phyloP scores from a whole-genome alignment of 2,888 invertebrate species.

The Chirona hameri region DNA sequence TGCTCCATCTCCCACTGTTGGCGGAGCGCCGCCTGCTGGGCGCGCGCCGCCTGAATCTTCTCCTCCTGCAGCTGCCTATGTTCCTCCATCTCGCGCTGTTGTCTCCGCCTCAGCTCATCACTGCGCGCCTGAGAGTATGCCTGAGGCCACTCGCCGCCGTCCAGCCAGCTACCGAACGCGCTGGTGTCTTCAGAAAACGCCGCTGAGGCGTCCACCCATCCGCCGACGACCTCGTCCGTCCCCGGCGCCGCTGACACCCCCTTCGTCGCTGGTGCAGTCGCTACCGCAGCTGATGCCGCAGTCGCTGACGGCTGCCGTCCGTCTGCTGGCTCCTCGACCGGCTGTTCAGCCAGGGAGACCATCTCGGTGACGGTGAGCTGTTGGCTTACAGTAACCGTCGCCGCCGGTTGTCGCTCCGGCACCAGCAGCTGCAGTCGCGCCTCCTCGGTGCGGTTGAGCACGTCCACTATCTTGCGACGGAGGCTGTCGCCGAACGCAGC shows the following conservation, averaged over 20 bases:
- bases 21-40: background rate
- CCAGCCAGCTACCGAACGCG: too few species aligned
- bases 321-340: background rate
- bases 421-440: background rate
- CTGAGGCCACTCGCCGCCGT: too few species aligned
- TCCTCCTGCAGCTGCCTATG: background rate
- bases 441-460: conserved; percentile 5
- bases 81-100: background rate
- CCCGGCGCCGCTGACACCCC: too few species aligned
- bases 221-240: too few species aligned
- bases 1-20: background rate
- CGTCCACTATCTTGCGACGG: conserved; percentile 12
- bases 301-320: background rate
- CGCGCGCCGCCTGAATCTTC: background rate
- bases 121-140: too few species aligned
- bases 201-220: background rate
- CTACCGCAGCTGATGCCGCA: background rate
- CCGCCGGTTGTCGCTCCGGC: background rate
- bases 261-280: too few species aligned
- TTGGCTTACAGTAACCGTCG: background rate
- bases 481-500: background rate
- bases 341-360: background rate
- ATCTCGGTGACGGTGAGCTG: background rate
- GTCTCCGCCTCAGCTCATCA: background rate
- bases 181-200: background rate